Base-by-base conservation (phyloP, 1,140 invertebrate species). In the Meloidogyne exigua region DNA sequence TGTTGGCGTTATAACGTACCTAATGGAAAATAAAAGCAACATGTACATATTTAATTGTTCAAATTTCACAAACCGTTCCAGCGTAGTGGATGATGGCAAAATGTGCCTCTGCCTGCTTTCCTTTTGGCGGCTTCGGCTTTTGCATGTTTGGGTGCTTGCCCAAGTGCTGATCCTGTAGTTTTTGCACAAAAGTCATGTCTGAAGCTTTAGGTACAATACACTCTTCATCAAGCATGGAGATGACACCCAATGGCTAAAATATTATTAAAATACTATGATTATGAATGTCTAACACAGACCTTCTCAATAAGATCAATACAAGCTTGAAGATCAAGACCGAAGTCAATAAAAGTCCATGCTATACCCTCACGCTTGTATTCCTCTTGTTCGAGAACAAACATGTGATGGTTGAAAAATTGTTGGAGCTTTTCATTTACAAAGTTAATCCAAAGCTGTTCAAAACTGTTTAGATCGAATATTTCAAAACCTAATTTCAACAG, bases 131-230 rank as follows among this genome's bases (percentile, higher is more conserved):
- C 89, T 95, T 95, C 64, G 96, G 95, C 81, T 91, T 91, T 90
- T 97, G 91, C 92, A 94, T 98, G 91, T 95, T 95, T 83, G 94
- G 92, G 87, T 95, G 95, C 90, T 99, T 99, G 89, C 96, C 96
- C 90, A 98, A 92, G 90, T 98, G 96, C 90, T 96, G 96, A 90
- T 93, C 93, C 91, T 93, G 96, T 91, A 99, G 91, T 90, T 98
- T 99, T 88, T 98, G 95, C 89, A 94, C 93, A 90, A 98, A 98
- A 87, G 95, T 96, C 90, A 93, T 93, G 89, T 99, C 96, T 81
- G 94, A 94, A 88, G 96, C 96, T 91, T 99, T 99, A 86, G 96
- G 96, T 92, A 99, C 98, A 94, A 99, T 98, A 93, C 95, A 98
- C 91, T 99, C 96, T 92, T 99, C 96, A 91, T 99, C 96, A 90